Percentiles rank a stretch among this genome's conserved stretches.
phyloP scores from a whole-genome alignment of 2,888 invertebrate species.

The Phytoseiulus persimilis region DNA sequence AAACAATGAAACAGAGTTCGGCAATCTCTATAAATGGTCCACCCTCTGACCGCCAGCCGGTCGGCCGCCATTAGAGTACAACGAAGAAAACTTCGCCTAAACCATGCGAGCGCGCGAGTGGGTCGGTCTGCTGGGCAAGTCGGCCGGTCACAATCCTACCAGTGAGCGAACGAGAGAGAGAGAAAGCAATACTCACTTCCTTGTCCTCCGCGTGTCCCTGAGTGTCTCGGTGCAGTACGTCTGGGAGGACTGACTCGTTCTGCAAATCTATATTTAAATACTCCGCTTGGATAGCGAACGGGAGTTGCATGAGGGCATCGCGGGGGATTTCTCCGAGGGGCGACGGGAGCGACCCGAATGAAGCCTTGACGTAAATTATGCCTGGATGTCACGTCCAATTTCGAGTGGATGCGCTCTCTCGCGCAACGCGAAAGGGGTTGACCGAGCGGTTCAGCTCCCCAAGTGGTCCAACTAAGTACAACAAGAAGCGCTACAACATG shows the following conservation, averaged over 20 bases:
- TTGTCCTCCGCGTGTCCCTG: not conserved
- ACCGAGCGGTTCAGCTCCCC: not conserved
- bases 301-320: not conserved
- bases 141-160: too few species aligned
- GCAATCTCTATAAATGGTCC: not conserved
- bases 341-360: not conserved
- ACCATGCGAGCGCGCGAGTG: not conserved
- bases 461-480: not conserved
- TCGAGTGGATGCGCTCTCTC: not conserved
- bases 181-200: not conserved
- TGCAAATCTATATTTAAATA: constrained; percentile 38
- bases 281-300: not conserved
- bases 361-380: constrained; percentile 5
- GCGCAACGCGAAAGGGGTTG: not conserved
- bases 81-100: not conserved
- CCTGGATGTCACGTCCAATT: not conserved
- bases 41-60: not conserved
- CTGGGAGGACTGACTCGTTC: not conserved
- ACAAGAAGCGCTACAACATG: not conserved
- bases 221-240: not conserved
- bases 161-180: not conserved
- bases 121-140: not conserved
- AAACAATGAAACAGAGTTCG: not conserved
- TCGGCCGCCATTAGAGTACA: not conserved
- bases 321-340: not conserved